Evolutionary conservation across 2,113 vertebrate species (phyloP).

Genomic region (Labeo catla): DNA sequence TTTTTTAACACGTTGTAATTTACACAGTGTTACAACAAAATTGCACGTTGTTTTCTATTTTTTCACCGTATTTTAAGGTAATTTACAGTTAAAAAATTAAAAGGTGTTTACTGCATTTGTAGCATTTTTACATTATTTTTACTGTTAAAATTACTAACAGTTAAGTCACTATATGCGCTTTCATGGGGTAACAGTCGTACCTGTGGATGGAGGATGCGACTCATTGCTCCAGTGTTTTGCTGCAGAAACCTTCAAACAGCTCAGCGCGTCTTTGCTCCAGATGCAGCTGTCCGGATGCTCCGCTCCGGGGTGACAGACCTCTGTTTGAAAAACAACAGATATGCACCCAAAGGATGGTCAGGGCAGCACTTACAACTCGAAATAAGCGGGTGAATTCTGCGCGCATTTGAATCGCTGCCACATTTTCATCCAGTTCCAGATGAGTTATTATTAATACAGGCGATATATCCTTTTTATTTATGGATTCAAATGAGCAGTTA

Average conservation of each 20-base stretch:
- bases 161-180: background rate
- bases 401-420: constrained; percentile 11
- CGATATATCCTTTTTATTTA: constrained; percentile 16
- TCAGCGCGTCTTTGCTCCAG: background rate
- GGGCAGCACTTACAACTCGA: background rate
- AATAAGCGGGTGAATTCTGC: background rate
- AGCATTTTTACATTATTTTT: background rate
- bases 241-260: constrained; percentile 31
- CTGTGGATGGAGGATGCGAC: constrained; percentile 48
- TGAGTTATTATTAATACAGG: background rate
- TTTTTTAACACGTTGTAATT: background rate
- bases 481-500: background rate
- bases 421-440: background rate
- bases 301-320: constrained; percentile 5
- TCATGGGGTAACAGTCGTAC: constrained; percentile 31
- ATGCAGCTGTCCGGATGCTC: constrained; percentile 35
- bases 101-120: background rate
- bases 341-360: background rate
- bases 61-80: background rate
- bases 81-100: background rate
- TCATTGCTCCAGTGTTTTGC: constrained; percentile 40
- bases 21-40: background rate
- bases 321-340: constrained; percentile 6
- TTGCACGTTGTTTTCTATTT: background rate
- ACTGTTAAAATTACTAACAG: background rate